Percentiles rank a stretch among this genome's conserved stretches.
Evolutionary conservation across 2,113 vertebrate genomes (phyloP).

Genomic region (Brachyhypopomus occidentalis): DNA sequence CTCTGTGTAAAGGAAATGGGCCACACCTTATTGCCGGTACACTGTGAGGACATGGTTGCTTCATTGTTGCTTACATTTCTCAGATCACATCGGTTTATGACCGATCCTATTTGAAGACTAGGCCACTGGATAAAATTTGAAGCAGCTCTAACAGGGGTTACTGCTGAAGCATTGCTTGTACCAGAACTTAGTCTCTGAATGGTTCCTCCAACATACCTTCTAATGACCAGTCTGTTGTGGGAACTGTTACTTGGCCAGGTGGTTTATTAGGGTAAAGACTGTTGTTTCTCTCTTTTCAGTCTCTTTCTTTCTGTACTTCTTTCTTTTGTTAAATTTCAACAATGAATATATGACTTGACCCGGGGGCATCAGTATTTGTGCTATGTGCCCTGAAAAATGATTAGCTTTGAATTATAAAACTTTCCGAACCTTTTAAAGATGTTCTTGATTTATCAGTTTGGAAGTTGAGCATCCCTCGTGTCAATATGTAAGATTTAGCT

Average conservation of each 20-base stretch:
- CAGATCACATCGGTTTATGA: slow-evolving; percentile 5
- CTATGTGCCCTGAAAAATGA: neutral
- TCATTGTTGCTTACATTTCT: slow-evolving; percentile 21
- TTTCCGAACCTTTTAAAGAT: too few relatives aligned
- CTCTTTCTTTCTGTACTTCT: slow-evolving; percentile 4
- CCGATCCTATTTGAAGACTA: neutral
- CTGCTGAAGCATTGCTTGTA: neutral
- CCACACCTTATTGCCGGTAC: slow-evolving; percentile 33
- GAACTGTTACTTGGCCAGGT: slow-evolving; percentile 31
- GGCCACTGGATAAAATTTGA: neutral
- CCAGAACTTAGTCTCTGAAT: slow-evolving; percentile 32
- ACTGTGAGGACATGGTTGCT: neutral
- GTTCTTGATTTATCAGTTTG: too few relatives aligned
- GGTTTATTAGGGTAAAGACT: neutral
- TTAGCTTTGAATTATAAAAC: too few relatives aligned
- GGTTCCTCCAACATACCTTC: slow-evolving; percentile 42
- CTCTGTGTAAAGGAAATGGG: slow-evolving; percentile 16
- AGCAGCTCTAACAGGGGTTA: neutral
- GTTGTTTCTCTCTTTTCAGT: too few relatives aligned
- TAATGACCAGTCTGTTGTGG: slow-evolving; percentile 37
- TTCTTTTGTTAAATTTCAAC: neutral
- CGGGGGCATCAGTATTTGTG: neutral
- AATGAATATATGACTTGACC: neutral
- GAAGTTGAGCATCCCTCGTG: too few relatives aligned
- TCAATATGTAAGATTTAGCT: too few relatives aligned